Conservation (phyloP, 2,888 invertebrate genomes). For the Polyploca ridens region DNA sequence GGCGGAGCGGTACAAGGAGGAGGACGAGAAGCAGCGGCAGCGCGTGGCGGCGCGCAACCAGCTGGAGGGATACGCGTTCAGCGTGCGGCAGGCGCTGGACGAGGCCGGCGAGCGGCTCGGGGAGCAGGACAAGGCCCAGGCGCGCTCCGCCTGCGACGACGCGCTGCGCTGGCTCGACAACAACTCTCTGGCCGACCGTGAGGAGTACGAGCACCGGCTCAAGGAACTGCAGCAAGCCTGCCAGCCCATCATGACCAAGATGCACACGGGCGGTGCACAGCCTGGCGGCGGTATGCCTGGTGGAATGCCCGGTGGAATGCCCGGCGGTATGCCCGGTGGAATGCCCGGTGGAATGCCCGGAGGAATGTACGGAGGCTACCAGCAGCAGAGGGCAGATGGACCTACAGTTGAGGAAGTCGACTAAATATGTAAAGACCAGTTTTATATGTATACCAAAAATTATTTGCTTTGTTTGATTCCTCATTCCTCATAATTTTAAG, state of each 20-base stretch:
- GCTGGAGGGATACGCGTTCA: constrained; percentile 89
- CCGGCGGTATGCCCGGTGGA: constrained; percentile 16
- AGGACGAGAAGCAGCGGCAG: constrained; percentile 88
- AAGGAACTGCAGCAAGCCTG: constrained; percentile 85
- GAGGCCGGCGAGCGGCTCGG: constrained; percentile 85
- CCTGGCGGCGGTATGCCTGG: constrained; percentile 24
- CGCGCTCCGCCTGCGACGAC: constrained; percentile 82
- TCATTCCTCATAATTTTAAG: constrained; percentile 8
- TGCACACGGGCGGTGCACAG: constrained; percentile 57
- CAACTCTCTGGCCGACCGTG: constrained; percentile 87
- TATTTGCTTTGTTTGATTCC: not conserved
- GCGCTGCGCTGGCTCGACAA: constrained; percentile 89
- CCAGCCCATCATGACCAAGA: constrained; percentile 84
- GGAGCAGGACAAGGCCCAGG: constrained; percentile 85
- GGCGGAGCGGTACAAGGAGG: constrained; percentile 89
- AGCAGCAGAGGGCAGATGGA: constrained; percentile 38
- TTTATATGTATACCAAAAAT: not conserved
- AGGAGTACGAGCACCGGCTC: constrained; percentile 85
- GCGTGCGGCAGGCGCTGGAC: constrained; percentile 88
- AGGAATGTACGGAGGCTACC: constrained; percentile 18
- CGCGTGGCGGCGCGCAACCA: constrained; percentile 89
- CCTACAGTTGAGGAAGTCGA: constrained; percentile 69
- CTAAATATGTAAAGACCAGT: constrained; percentile 36
- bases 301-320: constrained; percentile 30
- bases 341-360: not conserved